A percentile compares a stretch with the other conserved stretches of the same genome.
Evolutionary conservation across 2,113 vertebrate species (phyloP).

Genomic region (Ceuthmochares aereus): DNA sequence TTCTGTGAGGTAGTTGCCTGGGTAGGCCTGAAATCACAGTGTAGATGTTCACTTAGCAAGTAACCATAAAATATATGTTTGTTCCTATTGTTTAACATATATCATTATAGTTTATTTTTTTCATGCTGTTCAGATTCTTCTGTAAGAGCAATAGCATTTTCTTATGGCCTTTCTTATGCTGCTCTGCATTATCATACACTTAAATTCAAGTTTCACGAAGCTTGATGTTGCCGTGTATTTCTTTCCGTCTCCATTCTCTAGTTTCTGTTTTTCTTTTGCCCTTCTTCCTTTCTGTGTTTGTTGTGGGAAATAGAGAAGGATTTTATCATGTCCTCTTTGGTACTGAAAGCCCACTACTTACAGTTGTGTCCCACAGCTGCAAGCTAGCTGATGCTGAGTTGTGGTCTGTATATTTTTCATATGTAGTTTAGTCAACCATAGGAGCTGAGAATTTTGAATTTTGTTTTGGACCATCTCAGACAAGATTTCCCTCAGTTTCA

Average conservation of each 20-base stretch:
- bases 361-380: background rate
- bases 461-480: background rate
- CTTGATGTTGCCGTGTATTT: accelerated
- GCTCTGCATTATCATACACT: background rate
- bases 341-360: background rate
- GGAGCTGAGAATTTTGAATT: background rate
- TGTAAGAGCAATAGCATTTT: background rate
- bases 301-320: background rate
- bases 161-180: background rate
- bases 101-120: background rate
- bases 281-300: background rate
- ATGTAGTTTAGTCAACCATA: background rate
- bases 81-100: background rate
- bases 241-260: background rate
- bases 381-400: background rate
- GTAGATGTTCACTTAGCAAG: background rate
- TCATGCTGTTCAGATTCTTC: background rate
- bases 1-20: background rate
- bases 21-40: background rate
- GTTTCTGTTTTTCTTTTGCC: background rate
- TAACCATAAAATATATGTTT: background rate
- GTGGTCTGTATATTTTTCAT: background rate
- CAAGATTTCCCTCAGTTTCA: background rate
- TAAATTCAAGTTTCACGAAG: background rate
- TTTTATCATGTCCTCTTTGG: background rate